Conservation (phyloP, 2,797 vertebrate genomes). For the Dallia pectoralis region DNA sequence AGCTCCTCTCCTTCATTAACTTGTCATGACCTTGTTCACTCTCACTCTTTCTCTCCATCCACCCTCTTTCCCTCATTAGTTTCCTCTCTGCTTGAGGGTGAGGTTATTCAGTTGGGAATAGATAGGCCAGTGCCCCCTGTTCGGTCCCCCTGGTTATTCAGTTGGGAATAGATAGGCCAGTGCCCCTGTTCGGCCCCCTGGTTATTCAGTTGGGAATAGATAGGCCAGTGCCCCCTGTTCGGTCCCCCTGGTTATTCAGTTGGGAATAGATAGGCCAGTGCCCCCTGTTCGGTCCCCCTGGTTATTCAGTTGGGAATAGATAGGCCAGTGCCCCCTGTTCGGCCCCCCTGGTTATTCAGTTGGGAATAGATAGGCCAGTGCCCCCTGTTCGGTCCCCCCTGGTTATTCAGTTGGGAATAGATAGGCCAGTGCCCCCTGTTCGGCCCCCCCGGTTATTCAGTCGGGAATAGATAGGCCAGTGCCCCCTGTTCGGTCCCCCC, state of each 20-base stretch:
- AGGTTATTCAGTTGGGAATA: neutral
- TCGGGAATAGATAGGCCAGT: neutral
- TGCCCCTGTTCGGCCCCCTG: no score
- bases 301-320: no score
- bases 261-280: no score
- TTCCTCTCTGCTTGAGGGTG: neutral
- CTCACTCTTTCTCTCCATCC: neutral
- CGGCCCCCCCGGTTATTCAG: neutral
- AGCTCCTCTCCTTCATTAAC: constrained; percentile 10
- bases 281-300: neutral
- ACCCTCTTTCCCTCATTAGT: constrained; percentile 25
- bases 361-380: no score
- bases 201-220: no score
- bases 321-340: neutral
- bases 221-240: no score
- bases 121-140: neutral
- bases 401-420: no score
- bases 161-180: no score
- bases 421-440: no score
- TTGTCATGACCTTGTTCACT: constrained; percentile 8
- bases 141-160: constrained; percentile 4
- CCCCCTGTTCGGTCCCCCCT: no score
- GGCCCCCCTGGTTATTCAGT: no score
- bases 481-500: neutral
- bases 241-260: no score